These are phyloP conservation scores for Bucorvus abyssinicus DNA, from an alignment of 2,797 vertebrate species.

Conservation along the genomic window DNA sequence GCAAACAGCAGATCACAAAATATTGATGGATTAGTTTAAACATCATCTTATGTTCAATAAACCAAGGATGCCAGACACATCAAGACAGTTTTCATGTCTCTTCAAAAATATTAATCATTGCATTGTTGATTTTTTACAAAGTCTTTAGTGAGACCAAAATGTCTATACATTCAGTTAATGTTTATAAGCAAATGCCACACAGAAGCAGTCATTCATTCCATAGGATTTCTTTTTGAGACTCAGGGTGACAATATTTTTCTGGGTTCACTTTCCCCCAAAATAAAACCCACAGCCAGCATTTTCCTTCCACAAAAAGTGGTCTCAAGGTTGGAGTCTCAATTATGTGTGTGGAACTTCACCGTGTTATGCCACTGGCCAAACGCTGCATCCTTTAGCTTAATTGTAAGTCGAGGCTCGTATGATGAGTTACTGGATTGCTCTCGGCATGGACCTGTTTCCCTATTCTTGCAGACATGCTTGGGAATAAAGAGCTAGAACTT, in stretches of 20 bases:
- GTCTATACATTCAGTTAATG: not conserved
- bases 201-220: not conserved
- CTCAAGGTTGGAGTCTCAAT: not conserved
- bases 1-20: not conserved
- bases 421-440: not conserved
- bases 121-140: not conserved
- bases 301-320: not conserved
- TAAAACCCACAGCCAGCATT: not conserved
- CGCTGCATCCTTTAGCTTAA: not conserved
- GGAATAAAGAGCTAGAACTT: not conserved
- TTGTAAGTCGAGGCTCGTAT: not conserved
- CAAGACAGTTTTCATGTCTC: not conserved
- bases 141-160: not conserved
- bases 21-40: not conserved
- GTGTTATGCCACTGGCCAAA: not conserved
- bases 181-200: not conserved
- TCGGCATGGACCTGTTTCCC: not conserved
- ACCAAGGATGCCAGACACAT: not conserved
- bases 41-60: not conserved
- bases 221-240: not conserved
- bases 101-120: slow-evolving; percentile 17
- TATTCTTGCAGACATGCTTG: not conserved
- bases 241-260: not conserved
- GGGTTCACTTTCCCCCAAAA: not conserved
- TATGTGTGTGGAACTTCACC: rapidly evolving